phyloP scores from a whole-genome alignment of 2,888 invertebrate species.

The Melinaea menophilus region DNA sequence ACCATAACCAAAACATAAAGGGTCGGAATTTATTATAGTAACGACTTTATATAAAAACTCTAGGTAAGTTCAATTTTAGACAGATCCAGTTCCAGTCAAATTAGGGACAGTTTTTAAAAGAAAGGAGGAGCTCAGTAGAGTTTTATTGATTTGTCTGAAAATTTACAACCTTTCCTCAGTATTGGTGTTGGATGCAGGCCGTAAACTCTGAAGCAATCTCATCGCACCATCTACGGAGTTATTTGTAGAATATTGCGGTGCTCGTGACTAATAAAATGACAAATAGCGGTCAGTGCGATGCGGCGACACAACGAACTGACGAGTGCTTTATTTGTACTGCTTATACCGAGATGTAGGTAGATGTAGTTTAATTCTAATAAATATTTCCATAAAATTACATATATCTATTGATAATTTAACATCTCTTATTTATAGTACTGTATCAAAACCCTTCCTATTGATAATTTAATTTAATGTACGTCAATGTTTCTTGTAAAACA shows the following conservation, averaged over 20 bases:
- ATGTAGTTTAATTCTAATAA: no score
- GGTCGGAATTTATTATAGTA: conserved; percentile 45
- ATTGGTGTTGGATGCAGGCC: conserved; percentile 56
- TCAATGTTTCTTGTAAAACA: no score
- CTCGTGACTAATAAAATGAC: conserved; percentile 73
- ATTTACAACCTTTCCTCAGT: conserved; percentile 74
- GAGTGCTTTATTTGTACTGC: conserved; percentile 38
- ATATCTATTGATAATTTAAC: no score
- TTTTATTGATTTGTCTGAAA: conserved; percentile 69
- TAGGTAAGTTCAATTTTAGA: conserved; percentile 56
- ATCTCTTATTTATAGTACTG: no score
- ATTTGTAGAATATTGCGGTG: conserved; percentile 70
- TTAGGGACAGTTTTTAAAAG: conserved; percentile 46
- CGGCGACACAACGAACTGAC: conserved; percentile 46
- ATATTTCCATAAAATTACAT: no score
- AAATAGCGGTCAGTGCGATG: conserved; percentile 58
- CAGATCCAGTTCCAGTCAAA: conserved; percentile 39
- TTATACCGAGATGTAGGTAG: neutral
- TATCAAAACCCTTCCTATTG: no score
- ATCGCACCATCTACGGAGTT: conserved; percentile 58
- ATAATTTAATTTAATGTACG: no score
- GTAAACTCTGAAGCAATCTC: conserved; percentile 73
- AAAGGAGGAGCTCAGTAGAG: conserved; percentile 59
- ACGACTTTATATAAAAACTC: conserved; percentile 41
- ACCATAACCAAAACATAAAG: neutral